Percentiles rank a stretch among this genome's conserved stretches.
These are phyloP conservation scores for Lathamus discolor DNA, from an alignment of 2,113 vertebrate species.

Conservation along the genomic window DNA sequence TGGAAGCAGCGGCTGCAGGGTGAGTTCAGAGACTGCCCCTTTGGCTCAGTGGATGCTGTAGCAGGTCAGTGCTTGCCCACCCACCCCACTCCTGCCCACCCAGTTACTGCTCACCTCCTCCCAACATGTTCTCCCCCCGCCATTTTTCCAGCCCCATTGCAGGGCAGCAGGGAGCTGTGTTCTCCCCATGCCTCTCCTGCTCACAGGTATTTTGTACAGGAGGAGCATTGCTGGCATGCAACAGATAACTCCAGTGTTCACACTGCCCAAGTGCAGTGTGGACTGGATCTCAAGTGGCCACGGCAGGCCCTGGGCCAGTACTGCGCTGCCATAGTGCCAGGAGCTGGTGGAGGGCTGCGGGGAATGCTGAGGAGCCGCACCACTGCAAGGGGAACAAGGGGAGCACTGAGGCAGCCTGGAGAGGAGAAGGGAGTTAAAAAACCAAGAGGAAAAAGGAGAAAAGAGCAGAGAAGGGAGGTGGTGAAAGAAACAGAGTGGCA, in stretches of 20 bases:
- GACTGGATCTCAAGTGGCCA: background rate
- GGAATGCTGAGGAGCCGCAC: background rate
- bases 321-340: background rate
- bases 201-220: background rate
- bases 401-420: background rate
- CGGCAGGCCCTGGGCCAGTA: background rate
- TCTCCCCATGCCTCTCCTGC: background rate
- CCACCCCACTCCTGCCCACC: background rate
- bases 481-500: background rate
- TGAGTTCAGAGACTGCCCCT: slow-evolving; percentile 32
- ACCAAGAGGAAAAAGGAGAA: background rate
- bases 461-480: background rate
- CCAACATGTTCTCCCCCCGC: background rate
- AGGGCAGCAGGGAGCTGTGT: background rate
- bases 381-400: background rate
- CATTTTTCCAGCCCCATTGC: slow-evolving; percentile 43
- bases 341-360: slow-evolving; percentile 55
- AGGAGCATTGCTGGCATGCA: fast-evolving
- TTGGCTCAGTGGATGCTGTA: slow-evolving; percentile 11
- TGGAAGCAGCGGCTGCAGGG: background rate
- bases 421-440: background rate
- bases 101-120: background rate
- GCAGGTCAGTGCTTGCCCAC: slow-evolving; percentile 42
- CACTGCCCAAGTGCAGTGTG: background rate
- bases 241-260: background rate